phyloP scores from a whole-genome alignment of 2,113 vertebrate genomes.

The Nyctibius bracteatus region DNA sequence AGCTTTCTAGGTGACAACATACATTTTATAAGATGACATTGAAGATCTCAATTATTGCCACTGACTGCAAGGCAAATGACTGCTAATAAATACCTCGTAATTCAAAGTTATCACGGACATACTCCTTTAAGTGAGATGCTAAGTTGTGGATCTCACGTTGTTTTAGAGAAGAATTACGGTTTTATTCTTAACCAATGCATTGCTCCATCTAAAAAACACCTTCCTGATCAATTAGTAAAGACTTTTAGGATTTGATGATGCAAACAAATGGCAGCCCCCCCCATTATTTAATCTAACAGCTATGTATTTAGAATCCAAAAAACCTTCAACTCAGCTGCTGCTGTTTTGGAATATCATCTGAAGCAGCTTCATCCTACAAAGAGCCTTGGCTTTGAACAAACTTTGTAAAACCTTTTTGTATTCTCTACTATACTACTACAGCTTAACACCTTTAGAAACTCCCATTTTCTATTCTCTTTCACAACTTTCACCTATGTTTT shows the following conservation, averaged over 20 bases:
- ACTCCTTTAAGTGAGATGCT: not conserved
- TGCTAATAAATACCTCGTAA: not conserved
- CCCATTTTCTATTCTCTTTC: not conserved
- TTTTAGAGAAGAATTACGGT: not conserved
- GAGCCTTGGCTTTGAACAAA: not conserved
- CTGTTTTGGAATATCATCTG: not conserved
- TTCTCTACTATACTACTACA: not conserved
- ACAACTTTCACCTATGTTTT: not conserved
- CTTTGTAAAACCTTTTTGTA: not conserved
- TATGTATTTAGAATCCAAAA: not conserved
- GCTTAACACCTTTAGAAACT: not conserved
- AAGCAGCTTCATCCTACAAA: not conserved
- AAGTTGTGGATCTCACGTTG: not conserved
- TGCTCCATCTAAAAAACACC: not conserved
- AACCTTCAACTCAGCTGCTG: not conserved
- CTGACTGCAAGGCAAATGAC: not conserved
- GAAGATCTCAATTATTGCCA: not conserved
- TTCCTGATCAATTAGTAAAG: not conserved
- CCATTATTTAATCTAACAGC: not conserved
- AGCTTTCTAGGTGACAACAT: not conserved
- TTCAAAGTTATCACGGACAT: not conserved
- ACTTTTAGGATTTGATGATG: not conserved
- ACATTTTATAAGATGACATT: not conserved
- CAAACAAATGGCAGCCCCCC: not conserved
- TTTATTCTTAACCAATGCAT: not conserved